These are phyloP conservation scores for Eulemur albifrons DNA, from an alignment of 2,797 vertebrate species.

Conservation along the genomic window DNA sequence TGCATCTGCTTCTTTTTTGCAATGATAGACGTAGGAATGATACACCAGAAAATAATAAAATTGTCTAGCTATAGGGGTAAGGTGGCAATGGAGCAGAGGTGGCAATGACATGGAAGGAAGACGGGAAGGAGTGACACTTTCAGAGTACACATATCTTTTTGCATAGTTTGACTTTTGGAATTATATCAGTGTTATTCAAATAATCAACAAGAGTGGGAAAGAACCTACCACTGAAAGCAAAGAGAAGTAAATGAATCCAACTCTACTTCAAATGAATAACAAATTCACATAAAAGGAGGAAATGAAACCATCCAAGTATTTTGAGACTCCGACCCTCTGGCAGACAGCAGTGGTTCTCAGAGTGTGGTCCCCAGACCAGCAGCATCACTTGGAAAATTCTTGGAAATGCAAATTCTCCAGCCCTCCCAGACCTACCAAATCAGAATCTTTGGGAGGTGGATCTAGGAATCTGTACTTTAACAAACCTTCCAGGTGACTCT, in stretches of 20 bases:
- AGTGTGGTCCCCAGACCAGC: neutral
- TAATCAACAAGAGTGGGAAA: neutral
- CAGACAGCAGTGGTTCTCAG: neutral
- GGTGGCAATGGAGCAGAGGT: neutral
- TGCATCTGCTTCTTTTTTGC: neutral
- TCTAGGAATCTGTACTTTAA: neutral
- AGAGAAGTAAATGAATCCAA: neutral
- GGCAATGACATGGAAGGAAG: neutral
- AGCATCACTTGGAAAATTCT: neutral
- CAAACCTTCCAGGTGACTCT: neutral
- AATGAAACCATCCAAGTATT: neutral
- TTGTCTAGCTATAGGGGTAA: too few species aligned
- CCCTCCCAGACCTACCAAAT: neutral
- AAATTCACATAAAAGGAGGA: neutral
- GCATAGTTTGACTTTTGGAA: neutral
- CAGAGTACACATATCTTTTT: neutral
- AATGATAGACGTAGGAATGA: neutral
- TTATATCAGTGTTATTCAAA: neutral
- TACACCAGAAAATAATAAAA: neutral
- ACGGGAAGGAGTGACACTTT: neutral
- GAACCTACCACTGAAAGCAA: neutral
- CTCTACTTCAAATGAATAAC: neutral
- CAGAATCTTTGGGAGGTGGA: neutral
- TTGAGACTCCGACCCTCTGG: neutral
- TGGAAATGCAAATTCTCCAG: neutral